phyloP scores from a whole-genome alignment of 92 coral and sea anemone genomes.

The Palythoa grandis region DNA sequence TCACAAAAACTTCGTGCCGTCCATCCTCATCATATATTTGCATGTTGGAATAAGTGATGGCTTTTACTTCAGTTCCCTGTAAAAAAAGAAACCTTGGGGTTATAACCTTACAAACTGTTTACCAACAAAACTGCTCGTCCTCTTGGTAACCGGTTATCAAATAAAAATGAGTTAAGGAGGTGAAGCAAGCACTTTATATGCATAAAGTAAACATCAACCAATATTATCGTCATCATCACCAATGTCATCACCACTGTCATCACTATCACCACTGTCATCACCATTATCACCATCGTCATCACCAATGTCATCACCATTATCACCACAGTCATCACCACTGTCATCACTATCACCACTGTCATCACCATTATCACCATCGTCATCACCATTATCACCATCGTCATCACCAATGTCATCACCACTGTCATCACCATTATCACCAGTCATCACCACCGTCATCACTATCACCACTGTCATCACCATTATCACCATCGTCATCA shows the following conservation, averaged over 20 bases:
- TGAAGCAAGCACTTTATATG: too few relatives aligned
- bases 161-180: too few relatives aligned
- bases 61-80: slow-evolving; percentile 97
- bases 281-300: background rate
- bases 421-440: too few relatives aligned
- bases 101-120: background rate
- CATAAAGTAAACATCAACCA: too few relatives aligned
- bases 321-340: background rate
- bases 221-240: too few relatives aligned
- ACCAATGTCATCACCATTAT: background rate
- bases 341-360: background rate
- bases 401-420: background rate
- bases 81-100: background rate
- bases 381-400: too few relatives aligned
- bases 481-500: background rate
- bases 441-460: background rate
- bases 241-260: too few relatives aligned
- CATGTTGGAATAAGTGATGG: slow-evolving; percentile 97
- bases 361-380: background rate
- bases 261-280: background rate
- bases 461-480: background rate
- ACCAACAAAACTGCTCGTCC: too few relatives aligned
- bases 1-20: slow-evolving; percentile 91
- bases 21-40: slow-evolving; percentile 76
- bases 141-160: too few relatives aligned